These are phyloP conservation scores for Cydia fagiglandana DNA, from an alignment of 1,140 invertebrate genomes.

Conservation along the genomic window DNA sequence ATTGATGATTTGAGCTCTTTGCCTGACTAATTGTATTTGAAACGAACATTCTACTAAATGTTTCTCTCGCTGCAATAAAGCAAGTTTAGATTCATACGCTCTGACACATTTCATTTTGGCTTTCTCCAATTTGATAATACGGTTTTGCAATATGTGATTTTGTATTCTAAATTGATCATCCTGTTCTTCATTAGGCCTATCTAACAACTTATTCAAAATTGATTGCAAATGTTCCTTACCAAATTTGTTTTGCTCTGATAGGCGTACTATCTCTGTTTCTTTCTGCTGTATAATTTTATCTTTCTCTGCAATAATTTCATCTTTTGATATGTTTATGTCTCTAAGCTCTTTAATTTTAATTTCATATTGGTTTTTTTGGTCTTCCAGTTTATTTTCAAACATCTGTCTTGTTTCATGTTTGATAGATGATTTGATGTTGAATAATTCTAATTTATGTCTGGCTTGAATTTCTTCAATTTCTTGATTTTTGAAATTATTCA, in stretches of 20 bases:
- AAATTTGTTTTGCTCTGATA: constrained; percentile 51
- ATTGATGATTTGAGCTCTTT: constrained; percentile 56
- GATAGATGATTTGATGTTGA: constrained; percentile 47
- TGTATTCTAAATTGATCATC: constrained; percentile 46
- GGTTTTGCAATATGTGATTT: constrained; percentile 55
- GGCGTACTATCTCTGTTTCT: constrained; percentile 50
- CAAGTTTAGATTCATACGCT: constrained; percentile 60
- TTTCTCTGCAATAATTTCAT: constrained; percentile 51
- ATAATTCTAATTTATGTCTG: constrained; percentile 59
- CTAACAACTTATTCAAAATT: constrained; percentile 50
- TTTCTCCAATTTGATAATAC: constrained; percentile 57
- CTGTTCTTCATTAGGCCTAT: constrained; percentile 46
- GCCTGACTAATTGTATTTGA: constrained; percentile 62
- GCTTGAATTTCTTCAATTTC: constrained; percentile 59
- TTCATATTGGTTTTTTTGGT: constrained; percentile 51
- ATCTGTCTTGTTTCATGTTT: constrained; percentile 46
- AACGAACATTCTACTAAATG: constrained; percentile 61
- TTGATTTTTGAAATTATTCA: constrained; percentile 52
- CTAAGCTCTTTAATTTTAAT: constrained; percentile 48
- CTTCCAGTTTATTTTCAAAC: constrained; percentile 57
- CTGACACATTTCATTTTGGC: constrained; percentile 54
- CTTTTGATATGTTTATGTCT: constrained; percentile 39
- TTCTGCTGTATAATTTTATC: constrained; percentile 52
- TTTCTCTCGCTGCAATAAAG: constrained; percentile 58
- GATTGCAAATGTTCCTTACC: constrained; percentile 49